Evolutionary conservation across 2,888 invertebrate species (phyloP).

Genomic region (Cheilosia vernalis): DNA sequence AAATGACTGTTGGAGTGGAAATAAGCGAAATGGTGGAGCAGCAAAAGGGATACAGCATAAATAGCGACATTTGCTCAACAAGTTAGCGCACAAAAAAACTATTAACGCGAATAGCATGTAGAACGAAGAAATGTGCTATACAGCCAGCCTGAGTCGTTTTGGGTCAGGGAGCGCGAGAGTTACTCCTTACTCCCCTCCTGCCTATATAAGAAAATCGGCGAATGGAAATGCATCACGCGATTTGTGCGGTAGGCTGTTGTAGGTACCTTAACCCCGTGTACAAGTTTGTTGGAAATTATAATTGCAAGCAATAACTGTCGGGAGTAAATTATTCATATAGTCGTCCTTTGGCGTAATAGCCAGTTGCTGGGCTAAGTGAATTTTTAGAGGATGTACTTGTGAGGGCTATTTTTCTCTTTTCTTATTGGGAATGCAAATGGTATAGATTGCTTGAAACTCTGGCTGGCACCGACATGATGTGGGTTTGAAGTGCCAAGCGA

Average conservation of each 20-base stretch:
- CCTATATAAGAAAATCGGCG: slow-evolving; percentile 8
- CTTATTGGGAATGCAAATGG: not conserved
- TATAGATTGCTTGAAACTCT: not conserved
- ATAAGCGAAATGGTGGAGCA: slow-evolving; percentile 49
- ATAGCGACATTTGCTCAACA: slow-evolving; percentile 69
- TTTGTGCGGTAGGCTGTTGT: slow-evolving; percentile 22
- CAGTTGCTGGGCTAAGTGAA: slow-evolving; percentile 52
- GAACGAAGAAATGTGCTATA: slow-evolving; percentile 64
- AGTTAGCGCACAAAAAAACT: slow-evolving; percentile 63
- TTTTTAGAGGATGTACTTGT: slow-evolving; percentile 50
- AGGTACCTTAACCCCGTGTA: slow-evolving; percentile 9
- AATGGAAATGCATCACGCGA: slow-evolving; percentile 70
- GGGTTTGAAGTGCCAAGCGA: slow-evolving; percentile 63
- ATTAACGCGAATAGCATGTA: slow-evolving; percentile 33
- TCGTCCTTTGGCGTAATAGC: not conserved
- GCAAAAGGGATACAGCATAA: slow-evolving; percentile 41
- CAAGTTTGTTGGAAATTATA: slow-evolving; percentile 63
- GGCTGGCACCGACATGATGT: slow-evolving; percentile 16
- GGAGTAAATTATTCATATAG: slow-evolving; percentile 1
- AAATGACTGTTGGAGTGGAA: slow-evolving; percentile 66
- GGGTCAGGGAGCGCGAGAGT: slow-evolving; percentile 11
- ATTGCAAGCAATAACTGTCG: slow-evolving; percentile 67
- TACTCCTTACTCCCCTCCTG: slow-evolving; percentile 23
- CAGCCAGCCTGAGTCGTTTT: slow-evolving; percentile 23
- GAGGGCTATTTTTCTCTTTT: not conserved